Evolutionary conservation across 2,888 invertebrate species (phyloP).

Genomic region (Hybos culiciformis): DNA sequence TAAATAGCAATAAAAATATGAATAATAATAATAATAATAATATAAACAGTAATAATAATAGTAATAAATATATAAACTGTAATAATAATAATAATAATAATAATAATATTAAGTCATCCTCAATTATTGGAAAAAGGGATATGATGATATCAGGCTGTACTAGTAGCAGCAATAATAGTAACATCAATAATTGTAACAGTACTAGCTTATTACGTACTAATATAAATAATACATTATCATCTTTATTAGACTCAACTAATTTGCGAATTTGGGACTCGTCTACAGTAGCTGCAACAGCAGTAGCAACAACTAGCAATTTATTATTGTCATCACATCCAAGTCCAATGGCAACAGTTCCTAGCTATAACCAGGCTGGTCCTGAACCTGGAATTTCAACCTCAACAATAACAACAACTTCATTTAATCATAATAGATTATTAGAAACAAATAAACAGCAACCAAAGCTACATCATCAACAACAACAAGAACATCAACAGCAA

Average conservation of each 20-base stretch:
- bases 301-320: constrained; percentile 19
- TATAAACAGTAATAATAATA: no score
- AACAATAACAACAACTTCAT: constrained; percentile 17
- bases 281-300: no score
- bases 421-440: neutral
- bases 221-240: constrained; percentile 14
- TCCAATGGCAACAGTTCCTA: constrained; percentile 37
- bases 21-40: constrained; percentile 29
- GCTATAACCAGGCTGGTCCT: constrained; percentile 37
- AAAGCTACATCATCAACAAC: neutral
- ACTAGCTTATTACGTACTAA: constrained; percentile 5
- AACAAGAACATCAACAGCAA: neutral
- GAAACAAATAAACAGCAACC: constrained; percentile 1
- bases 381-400: no score
- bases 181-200: constrained; percentile 9
- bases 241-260: constrained; percentile 16
- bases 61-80: neutral
- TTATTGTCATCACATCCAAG: constrained; percentile 32
- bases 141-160: constrained; percentile 35
- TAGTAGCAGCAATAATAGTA: constrained; percentile 26
- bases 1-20: constrained; percentile 3
- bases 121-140: constrained; percentile 32
- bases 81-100: constrained; percentile 11
- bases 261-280: constrained; percentile 20
- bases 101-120: constrained; percentile 31